Percentiles rank a stretch among this genome's conserved stretches.
These are phyloP conservation scores for Xenus cinereus DNA, from an alignment of 2,113 vertebrate species.

Conservation along the genomic window DNA sequence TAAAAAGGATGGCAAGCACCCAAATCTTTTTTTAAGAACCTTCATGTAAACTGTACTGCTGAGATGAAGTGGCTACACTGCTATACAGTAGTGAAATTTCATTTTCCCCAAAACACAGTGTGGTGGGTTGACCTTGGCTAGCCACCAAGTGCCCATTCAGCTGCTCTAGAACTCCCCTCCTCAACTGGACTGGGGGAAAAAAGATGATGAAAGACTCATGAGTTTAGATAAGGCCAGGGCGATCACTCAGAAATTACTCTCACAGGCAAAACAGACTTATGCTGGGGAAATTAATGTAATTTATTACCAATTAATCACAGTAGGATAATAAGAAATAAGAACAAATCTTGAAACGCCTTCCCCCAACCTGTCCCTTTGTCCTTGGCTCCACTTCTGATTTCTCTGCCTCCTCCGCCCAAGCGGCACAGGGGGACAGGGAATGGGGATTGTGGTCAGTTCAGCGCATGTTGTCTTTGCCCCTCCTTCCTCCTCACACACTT, in stretches of 20 bases:
- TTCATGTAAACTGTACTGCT: background rate
- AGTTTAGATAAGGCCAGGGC: background rate
- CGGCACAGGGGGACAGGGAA: fast-evolving
- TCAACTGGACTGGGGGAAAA: background rate
- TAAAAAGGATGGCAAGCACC: background rate
- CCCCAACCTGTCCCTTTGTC: background rate
- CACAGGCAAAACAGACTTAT: background rate
- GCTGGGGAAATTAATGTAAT: background rate
- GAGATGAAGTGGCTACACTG: background rate
- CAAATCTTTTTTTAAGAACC: background rate
- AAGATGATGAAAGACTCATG: background rate
- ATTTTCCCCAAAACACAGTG: background rate
- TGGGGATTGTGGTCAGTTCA: fast-evolving
- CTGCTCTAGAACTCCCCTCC: background rate
- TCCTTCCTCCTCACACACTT: background rate
- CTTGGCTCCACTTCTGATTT: background rate
- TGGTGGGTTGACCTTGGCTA: background rate
- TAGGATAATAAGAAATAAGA: background rate
- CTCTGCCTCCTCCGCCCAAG: fast-evolving
- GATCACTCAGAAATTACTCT: background rate
- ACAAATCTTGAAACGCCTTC: background rate
- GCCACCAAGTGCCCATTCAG: background rate
- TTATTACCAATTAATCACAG: background rate
- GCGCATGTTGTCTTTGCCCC: fast-evolving
- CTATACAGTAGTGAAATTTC: background rate